These are phyloP conservation scores for Maniola jurtina DNA, from an alignment of 1,140 invertebrate genomes.

Conservation along the genomic window DNA sequence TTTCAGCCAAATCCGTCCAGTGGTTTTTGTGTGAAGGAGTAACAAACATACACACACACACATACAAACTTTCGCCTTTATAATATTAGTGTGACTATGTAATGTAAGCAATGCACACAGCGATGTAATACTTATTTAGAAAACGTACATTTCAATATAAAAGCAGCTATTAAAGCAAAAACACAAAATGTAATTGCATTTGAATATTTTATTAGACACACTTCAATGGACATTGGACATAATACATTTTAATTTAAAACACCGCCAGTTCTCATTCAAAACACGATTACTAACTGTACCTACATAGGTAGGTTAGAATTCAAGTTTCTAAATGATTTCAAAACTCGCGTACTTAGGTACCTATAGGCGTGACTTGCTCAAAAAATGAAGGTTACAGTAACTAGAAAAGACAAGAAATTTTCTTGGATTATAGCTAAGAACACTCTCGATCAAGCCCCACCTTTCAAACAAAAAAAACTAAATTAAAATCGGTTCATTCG, in stretches of 20 bases:
- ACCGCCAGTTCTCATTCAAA: conserved; percentile 15
- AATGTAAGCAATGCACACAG: background rate
- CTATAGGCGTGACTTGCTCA: conserved; percentile 27
- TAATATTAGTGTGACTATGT: no score
- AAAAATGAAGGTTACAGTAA: no score
- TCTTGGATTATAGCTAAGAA: no score
- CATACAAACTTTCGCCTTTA: no score
- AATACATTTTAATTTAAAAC: conserved; percentile 10
- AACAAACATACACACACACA: no score
- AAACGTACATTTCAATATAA: background rate
- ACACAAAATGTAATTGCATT: conserved; percentile 17
- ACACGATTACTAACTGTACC: conserved; percentile 21
- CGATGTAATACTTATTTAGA: conserved; percentile 1
- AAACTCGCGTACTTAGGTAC: conserved; percentile 3
- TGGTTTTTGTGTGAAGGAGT: no score
- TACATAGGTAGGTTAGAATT: background rate
- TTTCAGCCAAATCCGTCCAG: no score
- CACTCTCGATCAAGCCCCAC: no score
- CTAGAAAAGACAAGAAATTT: no score
- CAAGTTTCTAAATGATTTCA: conserved; percentile 5
- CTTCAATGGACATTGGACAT: background rate
- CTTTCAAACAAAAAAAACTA: no score
- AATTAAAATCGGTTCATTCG: no score
- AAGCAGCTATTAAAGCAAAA: conserved; percentile 11
- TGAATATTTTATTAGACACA: conserved; percentile 16